A percentile compares a stretch with the other conserved stretches of the same genome.
Evolutionary conservation across 2,888 invertebrate genomes (phyloP).

Genomic region (Sarcophaga subvicina): DNA sequence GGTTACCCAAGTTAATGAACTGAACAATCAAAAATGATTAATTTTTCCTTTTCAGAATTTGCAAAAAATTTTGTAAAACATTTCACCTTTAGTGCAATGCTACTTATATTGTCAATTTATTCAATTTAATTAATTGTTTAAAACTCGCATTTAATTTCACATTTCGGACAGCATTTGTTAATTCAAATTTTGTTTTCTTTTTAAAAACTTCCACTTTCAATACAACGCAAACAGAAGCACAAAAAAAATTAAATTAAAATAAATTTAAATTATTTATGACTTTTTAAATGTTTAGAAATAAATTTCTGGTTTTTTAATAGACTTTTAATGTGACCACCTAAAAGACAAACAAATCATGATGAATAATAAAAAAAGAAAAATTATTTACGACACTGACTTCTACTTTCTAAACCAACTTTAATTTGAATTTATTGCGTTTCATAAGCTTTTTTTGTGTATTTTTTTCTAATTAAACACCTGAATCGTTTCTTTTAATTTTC

Average conservation of each 20-base stretch:
- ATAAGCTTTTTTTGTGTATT: no score
- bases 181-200: not conserved
- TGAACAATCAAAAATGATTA: no score
- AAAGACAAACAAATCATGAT: not conserved
- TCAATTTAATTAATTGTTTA: not conserved
- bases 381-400: not conserved
- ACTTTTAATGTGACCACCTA: not conserved
- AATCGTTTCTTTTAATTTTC: not conserved
- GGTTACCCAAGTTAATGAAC: no score
- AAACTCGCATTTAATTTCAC: not conserved
- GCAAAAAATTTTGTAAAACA: not conserved
- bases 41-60: not conserved
- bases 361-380: not conserved
- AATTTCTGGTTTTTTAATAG: no score
- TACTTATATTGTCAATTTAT: not conserved
- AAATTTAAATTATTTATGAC: not conserved
- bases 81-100: not conserved
- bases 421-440: no score
- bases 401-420: not conserved
- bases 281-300: not conserved
- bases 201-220: constrained; percentile 32
- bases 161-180: not conserved
- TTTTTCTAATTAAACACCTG: not conserved
- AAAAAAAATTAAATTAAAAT: not conserved
- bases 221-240: not conserved